Evolutionary conservation across 2,797 vertebrate species (phyloP), one percentile per base, ranked within the genome.

Genomic region (Xiphophorus birchmanni): DNA sequence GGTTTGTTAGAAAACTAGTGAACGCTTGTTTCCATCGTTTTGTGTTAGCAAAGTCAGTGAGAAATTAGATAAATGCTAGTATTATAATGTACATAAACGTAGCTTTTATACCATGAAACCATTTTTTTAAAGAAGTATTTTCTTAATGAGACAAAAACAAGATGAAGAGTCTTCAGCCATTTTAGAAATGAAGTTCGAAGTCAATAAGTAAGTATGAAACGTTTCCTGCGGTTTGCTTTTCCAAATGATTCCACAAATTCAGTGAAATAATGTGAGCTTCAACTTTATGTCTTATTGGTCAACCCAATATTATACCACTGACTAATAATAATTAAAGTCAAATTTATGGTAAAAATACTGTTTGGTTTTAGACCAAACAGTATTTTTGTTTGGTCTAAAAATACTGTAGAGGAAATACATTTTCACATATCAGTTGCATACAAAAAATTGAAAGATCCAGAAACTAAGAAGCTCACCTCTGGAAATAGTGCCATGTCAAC

Each of bases 1-100:
- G 80, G 37, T 77, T 44, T 78, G 72, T 86, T 73, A 73, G 17
- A 32, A 7, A 74, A 80, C 67, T 37, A 71, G 29, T 40, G 32
- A 76, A 63, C 13, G 35, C n/a, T 63, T 76, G 40, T 32, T 44
- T 45, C 45, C 12, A 37, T 37, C 26, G 5, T 48, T 48, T 56
- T 56, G 10, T 48, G 21, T 9, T 23, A 10, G 6, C 17, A 12
- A 32, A 42, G 26, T 32, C 17, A 45, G 1, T 65, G 32, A 65
- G 13, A 12, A 65, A 65, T 10, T 21, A 18, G 17, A 4, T 18
- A 4, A 23, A 40, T 67, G 21, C 8, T 67, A 67, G 63, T 5
- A 10, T 21, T 63, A 63, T 12, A 4, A 35, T 32, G 15, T 18
- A 18, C 15, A n/a, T 12, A 18, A 63, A 32, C 15, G 12, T 29